These are phyloP conservation scores for Spisula solida DNA, from an alignment of 2,888 invertebrate genomes.

Conservation along the genomic window DNA sequence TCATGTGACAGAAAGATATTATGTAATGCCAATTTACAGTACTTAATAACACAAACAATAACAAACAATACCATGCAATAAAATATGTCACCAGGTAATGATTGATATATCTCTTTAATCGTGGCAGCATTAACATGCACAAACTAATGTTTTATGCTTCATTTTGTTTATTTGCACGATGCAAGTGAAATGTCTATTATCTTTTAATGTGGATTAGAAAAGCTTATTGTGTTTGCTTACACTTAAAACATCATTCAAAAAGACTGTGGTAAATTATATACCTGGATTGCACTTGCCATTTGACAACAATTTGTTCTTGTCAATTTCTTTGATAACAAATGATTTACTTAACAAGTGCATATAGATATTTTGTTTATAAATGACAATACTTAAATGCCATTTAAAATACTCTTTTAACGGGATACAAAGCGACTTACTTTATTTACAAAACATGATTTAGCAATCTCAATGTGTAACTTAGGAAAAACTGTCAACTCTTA, in stretches of 20 bases:
- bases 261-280: background rate
- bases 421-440: background rate
- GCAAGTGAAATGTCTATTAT: conserved; percentile 28
- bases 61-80: no score
- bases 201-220: background rate
- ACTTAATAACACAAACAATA: no score
- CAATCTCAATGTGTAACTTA: background rate
- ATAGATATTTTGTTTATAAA: background rate
- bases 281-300: background rate
- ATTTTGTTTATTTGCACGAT: conserved; percentile 20
- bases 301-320: background rate
- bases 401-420: background rate
- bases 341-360: background rate
- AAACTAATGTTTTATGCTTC: background rate
- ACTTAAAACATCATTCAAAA: background rate
- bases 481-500: background rate
- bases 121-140: no score
- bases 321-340: background rate
- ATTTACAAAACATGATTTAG: background rate
- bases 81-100: no score
- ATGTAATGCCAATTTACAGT: no score
- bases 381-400: background rate
- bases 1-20: no score
- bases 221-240: background rate
- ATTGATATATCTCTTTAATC: no score